These are phyloP conservation scores for Endotricha flammealis DNA, from an alignment of 2,888 invertebrate species.

Conservation along the genomic window DNA sequence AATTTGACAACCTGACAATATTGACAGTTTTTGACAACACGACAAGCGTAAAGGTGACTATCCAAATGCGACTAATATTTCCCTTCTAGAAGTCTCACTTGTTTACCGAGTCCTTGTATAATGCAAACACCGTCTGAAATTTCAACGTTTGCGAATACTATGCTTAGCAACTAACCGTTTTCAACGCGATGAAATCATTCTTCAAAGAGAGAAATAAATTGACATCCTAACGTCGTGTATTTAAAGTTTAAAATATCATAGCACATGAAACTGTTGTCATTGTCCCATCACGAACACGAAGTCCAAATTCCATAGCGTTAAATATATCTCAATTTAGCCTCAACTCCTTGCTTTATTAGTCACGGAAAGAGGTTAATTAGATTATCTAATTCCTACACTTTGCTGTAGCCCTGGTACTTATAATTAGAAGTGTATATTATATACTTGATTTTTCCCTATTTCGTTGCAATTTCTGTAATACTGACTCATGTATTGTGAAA, in stretches of 20 bases:
- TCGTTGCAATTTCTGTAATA: not conserved
- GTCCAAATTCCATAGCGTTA: slow-evolving; percentile 24
- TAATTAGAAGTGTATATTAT: no score
- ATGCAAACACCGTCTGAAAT: no score
- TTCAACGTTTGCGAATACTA: no score
- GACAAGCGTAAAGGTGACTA: no score
- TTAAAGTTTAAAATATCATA: not conserved
- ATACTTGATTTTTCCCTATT: no score
- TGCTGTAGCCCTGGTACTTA: not conserved
- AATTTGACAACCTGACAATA: no score
- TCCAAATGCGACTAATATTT: no score
- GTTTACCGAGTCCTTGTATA: no score
- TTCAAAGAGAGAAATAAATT: not conserved
- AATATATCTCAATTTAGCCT: slow-evolving; percentile 34
- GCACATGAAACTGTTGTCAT: not conserved
- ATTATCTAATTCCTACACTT: slow-evolving; percentile 18
- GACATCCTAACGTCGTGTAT: not conserved
- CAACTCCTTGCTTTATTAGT: slow-evolving; percentile 25
- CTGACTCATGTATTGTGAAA: not conserved
- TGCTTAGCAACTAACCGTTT: not conserved
- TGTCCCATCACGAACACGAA: not conserved
- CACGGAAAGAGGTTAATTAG: slow-evolving; percentile 36
- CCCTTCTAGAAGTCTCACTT: no score
- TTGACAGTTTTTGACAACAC: no score
- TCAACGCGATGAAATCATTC: not conserved